These are phyloP conservation scores for Miltochrista miniata DNA, from an alignment of 2,888 invertebrate species.

Conservation along the genomic window DNA sequence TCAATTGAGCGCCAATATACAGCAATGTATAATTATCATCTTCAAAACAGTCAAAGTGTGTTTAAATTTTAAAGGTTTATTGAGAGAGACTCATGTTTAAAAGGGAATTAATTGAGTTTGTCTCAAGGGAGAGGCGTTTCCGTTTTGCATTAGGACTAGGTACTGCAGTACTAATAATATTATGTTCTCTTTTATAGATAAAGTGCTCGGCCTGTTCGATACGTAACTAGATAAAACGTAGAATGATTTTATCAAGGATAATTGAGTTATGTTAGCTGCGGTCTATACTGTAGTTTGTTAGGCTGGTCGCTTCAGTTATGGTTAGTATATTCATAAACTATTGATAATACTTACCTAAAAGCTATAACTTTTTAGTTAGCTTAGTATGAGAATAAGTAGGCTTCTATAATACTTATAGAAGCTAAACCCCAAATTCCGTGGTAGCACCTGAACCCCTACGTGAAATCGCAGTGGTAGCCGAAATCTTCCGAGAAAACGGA, in stretches of 20 bases:
- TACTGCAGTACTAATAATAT: slow-evolving; percentile 71
- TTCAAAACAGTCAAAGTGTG: slow-evolving; percentile 56
- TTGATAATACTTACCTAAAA: not conserved
- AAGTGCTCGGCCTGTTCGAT: slow-evolving; percentile 42
- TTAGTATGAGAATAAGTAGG: too few species aligned
- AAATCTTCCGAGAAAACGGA: too few species aligned
- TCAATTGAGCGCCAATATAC: slow-evolving; percentile 9
- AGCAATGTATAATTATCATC: slow-evolving; percentile 28
- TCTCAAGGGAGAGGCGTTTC: slow-evolving; percentile 75
- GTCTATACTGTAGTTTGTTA: not conserved
- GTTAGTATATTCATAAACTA: not conserved
- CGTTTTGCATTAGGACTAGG: slow-evolving; percentile 71
- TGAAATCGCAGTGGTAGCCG: too few species aligned
- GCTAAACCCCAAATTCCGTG: too few species aligned
- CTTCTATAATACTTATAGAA: too few species aligned
- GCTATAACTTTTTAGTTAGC: too few species aligned
- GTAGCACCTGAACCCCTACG: too few species aligned
- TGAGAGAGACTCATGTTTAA: slow-evolving; percentile 66
- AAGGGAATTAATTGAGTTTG: slow-evolving; percentile 80
- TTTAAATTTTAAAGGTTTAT: slow-evolving; percentile 77
- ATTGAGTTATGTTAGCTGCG: not conserved
- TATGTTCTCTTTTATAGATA: slow-evolving; percentile 62
- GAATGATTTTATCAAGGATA: slow-evolving; percentile 21
- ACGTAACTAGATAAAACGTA: slow-evolving; percentile 23
- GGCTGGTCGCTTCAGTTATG: not conserved